A percentile compares a stretch with the other conserved stretches of the same genome.
These are phyloP conservation scores for Dunckerocampus dactyliophorus DNA, from an alignment of 2,113 vertebrate genomes.

Conservation along the genomic window DNA sequence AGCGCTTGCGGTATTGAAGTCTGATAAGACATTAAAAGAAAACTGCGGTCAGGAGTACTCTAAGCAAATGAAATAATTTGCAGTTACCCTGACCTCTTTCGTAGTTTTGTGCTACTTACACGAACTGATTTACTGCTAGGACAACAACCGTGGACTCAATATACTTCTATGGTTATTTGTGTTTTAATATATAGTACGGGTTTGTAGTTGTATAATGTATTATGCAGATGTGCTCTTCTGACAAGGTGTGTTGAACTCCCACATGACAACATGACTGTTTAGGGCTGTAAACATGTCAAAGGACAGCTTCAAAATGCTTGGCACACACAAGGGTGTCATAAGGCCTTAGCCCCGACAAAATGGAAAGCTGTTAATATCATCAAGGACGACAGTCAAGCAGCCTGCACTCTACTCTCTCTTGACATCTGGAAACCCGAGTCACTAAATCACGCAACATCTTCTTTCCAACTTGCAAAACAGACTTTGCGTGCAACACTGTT, in stretches of 20 bases:
- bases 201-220: background rate
- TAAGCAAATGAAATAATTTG: background rate
- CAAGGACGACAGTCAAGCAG: constrained; percentile 23
- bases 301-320: constrained; percentile 9
- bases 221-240: background rate
- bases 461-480: background rate
- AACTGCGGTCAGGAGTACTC: background rate
- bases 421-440: constrained; percentile 14
- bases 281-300: constrained; percentile 11
- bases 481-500: background rate
- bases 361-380: constrained; percentile 13
- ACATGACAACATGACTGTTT: background rate
- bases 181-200: background rate
- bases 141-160: background rate
- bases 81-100: background rate
- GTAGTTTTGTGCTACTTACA: too few species aligned
- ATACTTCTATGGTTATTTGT: background rate
- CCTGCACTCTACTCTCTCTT: constrained; percentile 5
- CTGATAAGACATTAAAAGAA: background rate
- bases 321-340: background rate
- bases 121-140: background rate
- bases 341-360: background rate
- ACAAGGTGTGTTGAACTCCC: constrained; percentile 2
- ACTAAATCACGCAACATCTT: constrained; percentile 24
- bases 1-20: background rate